Base-by-base conservation (phyloP, 1,140 invertebrate genomes). In the Chionoecetes opilio region DNA sequence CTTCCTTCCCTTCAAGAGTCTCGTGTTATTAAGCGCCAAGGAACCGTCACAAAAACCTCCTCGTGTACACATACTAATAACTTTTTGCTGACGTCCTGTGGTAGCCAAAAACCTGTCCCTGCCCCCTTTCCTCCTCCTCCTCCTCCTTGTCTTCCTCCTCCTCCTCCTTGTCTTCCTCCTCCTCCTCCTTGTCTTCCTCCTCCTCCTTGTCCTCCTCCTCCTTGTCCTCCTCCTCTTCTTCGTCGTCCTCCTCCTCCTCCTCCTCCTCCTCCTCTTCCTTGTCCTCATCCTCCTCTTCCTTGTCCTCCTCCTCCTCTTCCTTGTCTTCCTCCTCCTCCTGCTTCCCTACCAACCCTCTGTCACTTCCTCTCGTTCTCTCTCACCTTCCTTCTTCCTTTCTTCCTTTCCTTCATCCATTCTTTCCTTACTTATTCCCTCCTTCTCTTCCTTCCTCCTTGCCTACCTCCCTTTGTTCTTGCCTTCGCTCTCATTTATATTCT, bases 21-120 rank as follows among this genome's bases (percentile, higher is more conserved):
- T 75, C 63, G 63, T 75, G 63, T 21, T n/a, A 3, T 75, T 26
- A n/a, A 0, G 21, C 11, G n/a, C 21, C 63, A 75, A 26, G n/a
- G 63, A 75, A 75, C 26, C 63, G n/a, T 26, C n/a, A 8, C 63
- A 75, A 75, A 46, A 75, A 75, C 21, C 63, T 26, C 63, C 63
- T 26, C n/a, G 63, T 75, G n/a, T n/a, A 75, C 21, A 75, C 21
- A 11, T 75, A 75, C 63, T n/a, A 26, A 5, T n/a, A 26, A 26
- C 63, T 75, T 75, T 75, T 75, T 75, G 63, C 63, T 21, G 63
- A 75, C 41, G n/a, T 75, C 63, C 63, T 75, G 63, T n/a, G 63
- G 63, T n/a, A 75, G 26, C 5, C 21, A n/a, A 75, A 26, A 75
- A 75, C 63, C 63, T 75, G 63, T 75, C 63, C 63, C 21, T 11